Evolutionary conservation across 1,140 invertebrate species (phyloP), one percentile per base, ranked within the genome.

Genomic region (Tetragnatha versicolor): DNA sequence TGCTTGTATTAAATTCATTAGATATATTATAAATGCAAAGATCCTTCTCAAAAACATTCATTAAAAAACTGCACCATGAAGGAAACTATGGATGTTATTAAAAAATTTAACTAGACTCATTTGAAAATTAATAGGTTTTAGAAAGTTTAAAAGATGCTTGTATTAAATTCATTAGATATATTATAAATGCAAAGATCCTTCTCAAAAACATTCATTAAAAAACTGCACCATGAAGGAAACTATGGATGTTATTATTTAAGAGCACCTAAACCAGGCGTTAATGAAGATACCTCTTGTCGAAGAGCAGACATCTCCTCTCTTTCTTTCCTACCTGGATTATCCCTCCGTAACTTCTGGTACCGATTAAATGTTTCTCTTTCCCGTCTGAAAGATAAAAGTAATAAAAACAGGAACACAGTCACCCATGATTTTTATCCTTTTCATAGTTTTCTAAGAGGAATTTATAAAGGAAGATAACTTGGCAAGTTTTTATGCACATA

Each of bases 321-420:
- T 39, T 79, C 76, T 61, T 79, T 79, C 29, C 39, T 55, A 35
- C 14, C 45, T 22, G 39, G 27, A 79, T 60, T 42, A 49, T 79
- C 65, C 22, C 49, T 69, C 27, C 27, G 14, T 14, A 61, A 17
- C 42, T 70, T 79, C 31, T 69, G 51, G 25, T 47, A 61, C 22
- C 66, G n/a, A 31, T 79, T 55, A 35, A 70, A 69, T n/a, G 51
- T 70, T 27, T 79, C 65, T 45, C 37, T 65, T 49, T 42, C 45
- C 22, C 61, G 37, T 35, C 63, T 77, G 2, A 65, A 25, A 58
- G 25, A 53, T 22, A n/a, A 42, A 42, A 42, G 0, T 10, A 1
- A 42, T 42, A 42, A 10, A n/a, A n/a, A n/a, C n/a, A 42, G 7
- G 17, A 10, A 42, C 17, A 42, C 17, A 10, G 39, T 17, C 7